Base-by-base conservation (phyloP, 2,888 invertebrate genomes). In the Drosophila affinis region DNA sequence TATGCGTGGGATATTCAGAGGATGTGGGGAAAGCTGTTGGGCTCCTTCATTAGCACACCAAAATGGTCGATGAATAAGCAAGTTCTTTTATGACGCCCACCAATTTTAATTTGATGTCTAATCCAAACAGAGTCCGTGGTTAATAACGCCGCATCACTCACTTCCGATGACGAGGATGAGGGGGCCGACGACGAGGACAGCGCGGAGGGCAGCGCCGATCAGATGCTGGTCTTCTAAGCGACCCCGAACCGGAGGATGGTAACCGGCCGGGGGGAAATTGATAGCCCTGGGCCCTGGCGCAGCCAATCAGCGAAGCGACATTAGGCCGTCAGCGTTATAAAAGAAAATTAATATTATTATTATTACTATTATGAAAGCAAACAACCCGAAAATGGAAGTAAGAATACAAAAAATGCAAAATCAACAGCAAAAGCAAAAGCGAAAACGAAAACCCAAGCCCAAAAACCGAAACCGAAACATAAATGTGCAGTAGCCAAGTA, bases 191-290 rank as follows among this genome's bases (percentile, higher is more conserved):
- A 95, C 77, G 93, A 94, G 61, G 94, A 95, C 84, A 95, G 95
- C 87, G 93, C 95, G 89, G 96, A 96, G 91, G 95, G 96, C 71
- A 96, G 96, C 80, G 95, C 96, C 90, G 95, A 96, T 93, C 95
- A 95, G 92, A 95, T 95, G 75, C 92, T 95, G 88, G 95, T 96
- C 91, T 96, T 96, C 91, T 96, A 95, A 87, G 73, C 61, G 57
- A 29, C 21, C 46, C 27, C 59, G 48, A 45, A 29, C n/a, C 57
- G 51, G 24, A 12, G 39, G n/a, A 39, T 39, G 39, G 14, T 7
- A n/a, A 18, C 57, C 58, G 32, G 53, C 48, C 55, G 24, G 45
- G 24, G 45, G 67, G 54, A 46, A 39, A 47, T 14, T 21, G 45
- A 60, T 51, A 39, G 62, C 62, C 62, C 61, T 12, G 47, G 52